phyloP scores from a whole-genome alignment of 1,140 invertebrate species.

The Lepidurus packardi region DNA sequence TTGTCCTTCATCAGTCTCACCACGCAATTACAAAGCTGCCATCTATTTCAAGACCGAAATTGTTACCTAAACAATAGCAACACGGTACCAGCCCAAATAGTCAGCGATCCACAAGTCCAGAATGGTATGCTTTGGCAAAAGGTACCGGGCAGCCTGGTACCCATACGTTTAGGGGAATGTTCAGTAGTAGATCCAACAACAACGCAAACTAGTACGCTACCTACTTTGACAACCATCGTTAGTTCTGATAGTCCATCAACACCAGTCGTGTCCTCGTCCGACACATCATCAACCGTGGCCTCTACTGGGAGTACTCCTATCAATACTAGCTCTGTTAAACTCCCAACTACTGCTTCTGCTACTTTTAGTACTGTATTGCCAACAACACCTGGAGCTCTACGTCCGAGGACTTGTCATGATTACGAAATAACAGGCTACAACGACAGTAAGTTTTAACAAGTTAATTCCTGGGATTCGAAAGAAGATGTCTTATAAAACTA shows the following conservation, averaged over 20 bases:
- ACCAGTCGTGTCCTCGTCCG: background rate
- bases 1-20: background rate
- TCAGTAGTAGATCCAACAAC: background rate
- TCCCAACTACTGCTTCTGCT: background rate
- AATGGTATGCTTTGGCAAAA: background rate
- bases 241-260: background rate
- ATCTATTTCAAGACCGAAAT: background rate
- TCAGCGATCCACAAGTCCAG: background rate
- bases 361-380: background rate
- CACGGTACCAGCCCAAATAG: background rate
- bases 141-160: background rate
- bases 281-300: background rate
- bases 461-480: background rate
- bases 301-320: background rate
- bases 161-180: background rate
- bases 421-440: background rate
- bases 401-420: background rate
- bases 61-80: background rate
- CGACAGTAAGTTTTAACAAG: background rate
- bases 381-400: background rate
- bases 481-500: background rate
- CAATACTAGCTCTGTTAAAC: background rate
- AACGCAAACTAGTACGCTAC: background rate
- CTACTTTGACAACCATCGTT: background rate
- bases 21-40: background rate